These are phyloP conservation scores for Rhynchomys soricoides DNA, from an alignment of 2,113 vertebrate species.

Conservation along the genomic window DNA sequence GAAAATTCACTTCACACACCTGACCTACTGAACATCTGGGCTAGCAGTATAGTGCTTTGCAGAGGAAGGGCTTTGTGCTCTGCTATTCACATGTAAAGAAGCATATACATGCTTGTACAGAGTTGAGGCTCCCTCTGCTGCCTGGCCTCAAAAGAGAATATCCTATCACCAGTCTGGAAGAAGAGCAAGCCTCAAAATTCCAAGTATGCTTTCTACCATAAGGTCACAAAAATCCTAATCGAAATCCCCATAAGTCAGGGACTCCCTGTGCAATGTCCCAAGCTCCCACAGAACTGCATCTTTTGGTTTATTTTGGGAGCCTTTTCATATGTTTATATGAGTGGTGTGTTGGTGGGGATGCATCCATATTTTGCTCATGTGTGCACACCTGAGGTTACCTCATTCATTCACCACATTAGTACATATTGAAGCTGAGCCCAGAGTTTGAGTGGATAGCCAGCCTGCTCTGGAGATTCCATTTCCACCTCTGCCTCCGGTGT, in stretches of 20 bases:
- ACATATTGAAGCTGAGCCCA: neutral
- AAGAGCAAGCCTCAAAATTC: neutral
- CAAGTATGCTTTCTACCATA: neutral
- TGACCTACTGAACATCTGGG: neutral
- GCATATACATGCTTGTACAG: too few species aligned
- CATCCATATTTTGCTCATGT: too few species aligned
- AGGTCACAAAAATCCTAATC: neutral
- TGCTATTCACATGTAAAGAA: fast-evolving
- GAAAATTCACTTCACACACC: neutral
- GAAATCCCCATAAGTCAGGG: neutral
- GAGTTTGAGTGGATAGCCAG: neutral
- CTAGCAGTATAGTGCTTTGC: neutral
- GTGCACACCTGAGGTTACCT: neutral
- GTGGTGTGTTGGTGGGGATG: neutral
- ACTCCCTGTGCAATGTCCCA: neutral
- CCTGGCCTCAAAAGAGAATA: neutral
- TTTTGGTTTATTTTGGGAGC: neutral
- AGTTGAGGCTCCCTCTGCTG: neutral
- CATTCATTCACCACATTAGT: neutral
- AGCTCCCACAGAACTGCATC: neutral
- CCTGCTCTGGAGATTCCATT: too few species aligned
- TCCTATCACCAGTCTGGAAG: neutral
- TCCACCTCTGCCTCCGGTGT: neutral
- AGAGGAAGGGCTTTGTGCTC: neutral
- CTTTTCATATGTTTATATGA: neutral